These are phyloP conservation scores for Peromyscus melanophrys DNA, from an alignment of 2,797 vertebrate species.

Conservation along the genomic window DNA sequence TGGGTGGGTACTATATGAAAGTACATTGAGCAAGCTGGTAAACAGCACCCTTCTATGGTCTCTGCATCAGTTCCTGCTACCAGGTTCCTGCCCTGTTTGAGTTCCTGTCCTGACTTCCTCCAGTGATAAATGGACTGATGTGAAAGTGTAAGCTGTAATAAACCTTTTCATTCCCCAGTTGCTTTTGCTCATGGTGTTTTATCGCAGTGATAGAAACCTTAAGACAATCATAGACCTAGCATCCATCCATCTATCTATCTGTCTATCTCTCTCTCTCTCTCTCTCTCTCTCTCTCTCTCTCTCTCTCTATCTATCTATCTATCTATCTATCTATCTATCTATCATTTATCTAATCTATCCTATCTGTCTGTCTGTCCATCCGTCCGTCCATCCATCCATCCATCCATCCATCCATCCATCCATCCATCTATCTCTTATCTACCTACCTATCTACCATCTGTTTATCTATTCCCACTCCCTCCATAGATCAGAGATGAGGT, in stretches of 20 bases:
- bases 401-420: background rate
- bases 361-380: too few relatives aligned
- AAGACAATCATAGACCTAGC: background rate
- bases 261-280: background rate
- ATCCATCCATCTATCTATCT: background rate
- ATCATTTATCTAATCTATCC: too few relatives aligned
- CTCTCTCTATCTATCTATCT: background rate
- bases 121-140: background rate
- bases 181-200: background rate
- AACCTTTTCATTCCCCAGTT: background rate
- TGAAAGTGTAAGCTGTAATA: background rate
- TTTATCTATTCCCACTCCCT: background rate
- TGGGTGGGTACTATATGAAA: background rate
- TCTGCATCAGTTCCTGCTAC: background rate
- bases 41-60: background rate
- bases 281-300: background rate
- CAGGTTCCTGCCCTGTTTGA: background rate
- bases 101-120: background rate
- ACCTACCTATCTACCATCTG: background rate
- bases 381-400: background rate
- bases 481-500: background rate
- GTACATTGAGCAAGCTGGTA: background rate
- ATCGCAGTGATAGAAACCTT: background rate
- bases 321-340: too few relatives aligned
- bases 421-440: background rate